phyloP scores from a whole-genome alignment of 2,888 invertebrate genomes.

The Oscheius sp. region DNA sequence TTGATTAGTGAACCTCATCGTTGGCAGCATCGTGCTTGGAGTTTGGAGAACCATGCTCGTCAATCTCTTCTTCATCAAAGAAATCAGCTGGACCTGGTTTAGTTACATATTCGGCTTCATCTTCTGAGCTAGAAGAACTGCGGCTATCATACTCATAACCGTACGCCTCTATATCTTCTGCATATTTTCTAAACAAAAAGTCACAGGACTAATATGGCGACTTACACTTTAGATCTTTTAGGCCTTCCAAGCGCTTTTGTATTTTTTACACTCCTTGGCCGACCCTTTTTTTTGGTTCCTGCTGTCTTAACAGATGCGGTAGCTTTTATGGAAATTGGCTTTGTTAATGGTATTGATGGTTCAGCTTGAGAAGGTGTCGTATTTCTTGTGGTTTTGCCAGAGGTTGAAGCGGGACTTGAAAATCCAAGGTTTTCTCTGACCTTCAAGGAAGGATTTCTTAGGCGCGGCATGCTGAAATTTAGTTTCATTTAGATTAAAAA shows the following conservation, averaged over 20 bases:
- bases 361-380: neutral
- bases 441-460: constrained; percentile 27
- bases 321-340: neutral
- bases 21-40: constrained; percentile 19
- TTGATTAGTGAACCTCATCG: neutral
- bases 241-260: neutral
- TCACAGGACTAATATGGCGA: neutral
- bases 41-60: constrained; percentile 23
- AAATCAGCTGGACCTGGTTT: constrained; percentile 12
- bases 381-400: neutral
- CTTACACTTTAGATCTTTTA: constrained; percentile 3
- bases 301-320: neutral
- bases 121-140: constrained; percentile 10
- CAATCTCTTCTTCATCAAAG: neutral
- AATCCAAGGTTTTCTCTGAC: constrained; percentile 19
- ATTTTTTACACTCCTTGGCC: neutral
- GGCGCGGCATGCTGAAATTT: constrained; percentile 17
- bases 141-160: constrained; percentile 24
- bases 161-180: constrained; percentile 28
- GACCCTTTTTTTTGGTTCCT: neutral
- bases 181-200: constrained; percentile 6
- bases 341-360: neutral
- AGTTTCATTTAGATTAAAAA: neutral
- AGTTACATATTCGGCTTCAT: constrained; percentile 3
- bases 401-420: neutral